Conservation (phyloP, 2,888 invertebrate species). For the Punctoribates punctum region DNA sequence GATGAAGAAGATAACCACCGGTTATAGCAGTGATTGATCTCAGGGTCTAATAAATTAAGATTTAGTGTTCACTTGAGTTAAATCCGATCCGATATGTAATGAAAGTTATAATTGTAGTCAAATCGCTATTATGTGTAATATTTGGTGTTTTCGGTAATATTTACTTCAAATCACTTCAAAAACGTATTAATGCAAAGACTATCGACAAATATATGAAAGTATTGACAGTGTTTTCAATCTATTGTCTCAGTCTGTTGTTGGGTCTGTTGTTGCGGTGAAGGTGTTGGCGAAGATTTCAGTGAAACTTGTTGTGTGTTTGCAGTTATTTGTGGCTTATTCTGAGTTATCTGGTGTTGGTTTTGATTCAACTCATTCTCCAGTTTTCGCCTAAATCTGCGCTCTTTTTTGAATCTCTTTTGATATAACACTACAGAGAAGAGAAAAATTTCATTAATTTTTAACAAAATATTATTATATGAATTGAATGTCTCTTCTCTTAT, state of each 20-base stretch:
- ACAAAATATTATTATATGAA: not conserved
- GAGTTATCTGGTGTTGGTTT: conserved; percentile 34
- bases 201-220: conserved; percentile 29
- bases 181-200: conserved; percentile 15
- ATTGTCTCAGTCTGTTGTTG: conserved; percentile 26
- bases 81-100: too few relatives aligned
- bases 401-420: conserved; percentile 84
- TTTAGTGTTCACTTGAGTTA: too few relatives aligned
- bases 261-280: conserved; percentile 20
- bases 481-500: not conserved
- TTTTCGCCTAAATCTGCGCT: conserved; percentile 73
- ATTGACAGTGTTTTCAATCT: not conserved
- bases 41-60: too few relatives aligned
- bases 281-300: conserved; percentile 29
- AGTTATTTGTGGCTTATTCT: conserved; percentile 28
- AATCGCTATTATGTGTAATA: conserved; percentile 9
- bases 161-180: conserved; percentile 23
- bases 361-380: conserved; percentile 71
- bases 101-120: too few relatives aligned
- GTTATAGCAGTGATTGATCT: too few relatives aligned
- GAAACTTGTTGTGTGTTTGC: conserved; percentile 36
- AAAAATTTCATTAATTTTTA: not conserved
- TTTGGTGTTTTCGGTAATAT: conserved; percentile 9
- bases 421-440: conserved; percentile 64
- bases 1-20: too few relatives aligned